phyloP scores from a whole-genome alignment of 92 coral and sea anemone genomes.

The Pocillopora grandis region DNA sequence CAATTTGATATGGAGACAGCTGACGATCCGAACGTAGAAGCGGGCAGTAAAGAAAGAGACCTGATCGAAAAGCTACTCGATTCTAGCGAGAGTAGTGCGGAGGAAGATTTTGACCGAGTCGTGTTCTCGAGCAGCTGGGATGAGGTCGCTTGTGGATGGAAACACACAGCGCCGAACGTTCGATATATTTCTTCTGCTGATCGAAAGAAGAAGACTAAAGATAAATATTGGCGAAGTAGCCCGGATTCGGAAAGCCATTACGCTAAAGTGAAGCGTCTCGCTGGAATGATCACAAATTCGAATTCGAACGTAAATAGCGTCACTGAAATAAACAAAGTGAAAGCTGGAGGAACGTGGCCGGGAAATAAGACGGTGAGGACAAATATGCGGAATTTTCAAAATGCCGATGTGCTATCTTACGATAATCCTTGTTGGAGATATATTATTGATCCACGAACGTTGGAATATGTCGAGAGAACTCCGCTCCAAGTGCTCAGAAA shows the following conservation, averaged over 20 bases:
- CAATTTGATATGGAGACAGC: slow-evolving; percentile 16
- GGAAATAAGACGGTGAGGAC: slow-evolving; percentile 26
- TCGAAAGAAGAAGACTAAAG: slow-evolving; percentile 77
- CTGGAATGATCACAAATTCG: slow-evolving; percentile 78
- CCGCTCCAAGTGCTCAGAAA: slow-evolving; percentile 67
- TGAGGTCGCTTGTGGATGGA: slow-evolving; percentile 85
- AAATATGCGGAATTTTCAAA: slow-evolving; percentile 70
- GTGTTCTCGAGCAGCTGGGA: slow-evolving; percentile 72
- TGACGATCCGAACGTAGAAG: not conserved
- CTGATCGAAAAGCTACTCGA: slow-evolving; percentile 33
- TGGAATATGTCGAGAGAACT: slow-evolving; percentile 75
- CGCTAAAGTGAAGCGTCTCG: slow-evolving; percentile 77
- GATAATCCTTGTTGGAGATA: slow-evolving; percentile 96
- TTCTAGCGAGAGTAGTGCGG: slow-evolving; percentile 33
- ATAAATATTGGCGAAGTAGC: slow-evolving; percentile 58
- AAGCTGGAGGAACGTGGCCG: slow-evolving; percentile 43
- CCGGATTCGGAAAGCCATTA: slow-evolving; percentile 79
- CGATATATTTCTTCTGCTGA: slow-evolving; percentile 61
- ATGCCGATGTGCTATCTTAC: slow-evolving; percentile 90
- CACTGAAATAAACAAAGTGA: slow-evolving; percentile 33
- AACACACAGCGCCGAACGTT: slow-evolving; percentile 68
- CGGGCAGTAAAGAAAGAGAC: slow-evolving; percentile 4
- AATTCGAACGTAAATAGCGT: slow-evolving; percentile 44
- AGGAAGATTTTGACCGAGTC: slow-evolving; percentile 52
- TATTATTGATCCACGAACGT: slow-evolving; percentile 84